Evolutionary conservation across 1,140 invertebrate species (phyloP).

Genomic region (Brachionus sp.): DNA sequence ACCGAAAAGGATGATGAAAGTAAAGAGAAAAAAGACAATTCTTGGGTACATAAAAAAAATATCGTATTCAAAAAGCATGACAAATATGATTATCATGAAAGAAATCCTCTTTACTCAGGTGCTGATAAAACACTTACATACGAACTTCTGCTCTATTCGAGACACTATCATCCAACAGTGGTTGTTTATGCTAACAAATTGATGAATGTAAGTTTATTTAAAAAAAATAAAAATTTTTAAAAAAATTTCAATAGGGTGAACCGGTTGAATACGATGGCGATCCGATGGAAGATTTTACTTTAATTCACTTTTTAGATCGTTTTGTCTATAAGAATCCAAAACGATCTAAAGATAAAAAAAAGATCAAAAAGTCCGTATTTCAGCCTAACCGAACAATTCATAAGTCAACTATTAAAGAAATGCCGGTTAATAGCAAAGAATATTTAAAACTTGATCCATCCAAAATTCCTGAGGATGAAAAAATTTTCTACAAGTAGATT

Average conservation of each 20-base stretch:
- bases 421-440: slow-evolving; percentile 68
- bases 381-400: neutral
- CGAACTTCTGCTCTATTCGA: slow-evolving; percentile 70
- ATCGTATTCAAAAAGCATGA: slow-evolving; percentile 39
- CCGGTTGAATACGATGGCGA: slow-evolving; percentile 79
- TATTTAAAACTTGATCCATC: slow-evolving; percentile 69
- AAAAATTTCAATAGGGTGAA: slow-evolving; percentile 51
- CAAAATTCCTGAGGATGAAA: slow-evolving; percentile 75
- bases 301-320: slow-evolving; percentile 82
- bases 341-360: slow-evolving; percentile 61
- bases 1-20: slow-evolving; percentile 56
- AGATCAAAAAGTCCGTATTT: slow-evolving; percentile 7
- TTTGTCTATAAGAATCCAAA: slow-evolving; percentile 97
- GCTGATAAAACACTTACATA: slow-evolving; percentile 67
- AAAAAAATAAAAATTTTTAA: slow-evolving; percentile 16
- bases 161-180: slow-evolving; percentile 86
- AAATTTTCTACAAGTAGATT: slow-evolving; percentile 67
- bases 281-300: slow-evolving; percentile 82
- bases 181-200: slow-evolving; percentile 78
- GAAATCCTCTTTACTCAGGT: slow-evolving; percentile 79
- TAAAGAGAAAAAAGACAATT: neutral
- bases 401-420: slow-evolving; percentile 60
- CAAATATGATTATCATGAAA: slow-evolving; percentile 68
- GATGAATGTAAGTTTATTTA: slow-evolving; percentile 64
- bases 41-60: slow-evolving; percentile 45